Evolutionary conservation across 2,888 invertebrate species (phyloP).

Genomic region (Prenolepis imparis): DNA sequence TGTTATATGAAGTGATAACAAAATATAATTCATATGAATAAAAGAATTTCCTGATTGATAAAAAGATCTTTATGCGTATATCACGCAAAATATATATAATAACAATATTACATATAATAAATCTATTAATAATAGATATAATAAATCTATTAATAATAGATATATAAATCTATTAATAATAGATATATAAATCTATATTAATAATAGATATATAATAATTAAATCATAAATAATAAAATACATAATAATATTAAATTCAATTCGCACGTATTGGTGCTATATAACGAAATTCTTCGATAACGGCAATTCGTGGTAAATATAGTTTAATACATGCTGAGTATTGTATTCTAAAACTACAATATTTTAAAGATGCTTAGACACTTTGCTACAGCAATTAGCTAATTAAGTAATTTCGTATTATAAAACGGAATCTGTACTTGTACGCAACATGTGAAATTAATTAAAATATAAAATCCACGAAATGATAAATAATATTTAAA

Average conservation of each 20-base stretch:
- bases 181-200: background rate
- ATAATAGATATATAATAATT: background rate
- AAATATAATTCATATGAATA: background rate
- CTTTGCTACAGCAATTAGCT: background rate
- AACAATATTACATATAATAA: background rate
- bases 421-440: background rate
- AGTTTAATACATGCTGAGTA: background rate
- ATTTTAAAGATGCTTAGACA: background rate
- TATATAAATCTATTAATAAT: background rate
- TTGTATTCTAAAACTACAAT: background rate
- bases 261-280: background rate
- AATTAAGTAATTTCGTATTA: background rate
- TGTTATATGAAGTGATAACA: background rate
- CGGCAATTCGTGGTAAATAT: background rate
- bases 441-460: background rate
- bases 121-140: background rate
- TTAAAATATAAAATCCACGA: background rate
- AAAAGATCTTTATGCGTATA: background rate
- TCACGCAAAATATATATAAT: background rate
- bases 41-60: background rate
- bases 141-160: background rate
- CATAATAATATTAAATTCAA: background rate
- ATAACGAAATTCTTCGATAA: background rate
- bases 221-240: background rate
- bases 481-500: conserved; percentile 10